These are phyloP conservation scores for Nannoperca australis DNA, from an alignment of 2,797 vertebrate genomes.

Conservation along the genomic window DNA sequence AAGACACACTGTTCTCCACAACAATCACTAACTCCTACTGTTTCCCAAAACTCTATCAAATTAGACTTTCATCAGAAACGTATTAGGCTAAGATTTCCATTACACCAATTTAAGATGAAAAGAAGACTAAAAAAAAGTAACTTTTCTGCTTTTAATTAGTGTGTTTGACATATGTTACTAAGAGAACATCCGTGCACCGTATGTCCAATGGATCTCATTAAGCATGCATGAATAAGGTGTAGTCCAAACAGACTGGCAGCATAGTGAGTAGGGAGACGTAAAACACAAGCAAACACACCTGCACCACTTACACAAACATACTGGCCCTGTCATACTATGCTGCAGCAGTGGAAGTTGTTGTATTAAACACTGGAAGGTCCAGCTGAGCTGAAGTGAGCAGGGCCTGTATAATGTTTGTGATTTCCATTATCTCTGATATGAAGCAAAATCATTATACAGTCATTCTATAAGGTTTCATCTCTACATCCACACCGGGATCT, in stretches of 20 bases:
- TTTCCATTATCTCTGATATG: conserved; percentile 50
- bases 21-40: conserved; percentile 59
- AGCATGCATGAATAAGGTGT: conserved; percentile 49
- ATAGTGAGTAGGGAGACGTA: conserved; percentile 25
- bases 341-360: conserved; percentile 8
- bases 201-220: conserved; percentile 64
- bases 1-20: conserved; percentile 47
- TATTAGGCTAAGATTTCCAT: conserved; percentile 62
- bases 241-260: conserved; percentile 62
- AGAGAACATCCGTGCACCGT: conserved; percentile 42
- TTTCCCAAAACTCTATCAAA: conserved; percentile 61
- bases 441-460: conserved; percentile 33
- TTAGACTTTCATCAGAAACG: conserved; percentile 63
- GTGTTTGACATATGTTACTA: conserved; percentile 60
- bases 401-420: conserved; percentile 49
- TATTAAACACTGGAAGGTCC: conserved; percentile 33
- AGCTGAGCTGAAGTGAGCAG: conserved; percentile 34
- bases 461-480: conserved; percentile 36
- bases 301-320: conserved; percentile 18
- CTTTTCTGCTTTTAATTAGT: conserved; percentile 66
- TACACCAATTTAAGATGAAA: conserved; percentile 65
- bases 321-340: not conserved
- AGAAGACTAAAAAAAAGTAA: conserved; percentile 16
- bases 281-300: conserved; percentile 59
- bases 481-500: conserved; percentile 42